These are phyloP conservation scores for Leuctra nigra DNA, from an alignment of 2,888 invertebrate species.

Conservation along the genomic window DNA sequence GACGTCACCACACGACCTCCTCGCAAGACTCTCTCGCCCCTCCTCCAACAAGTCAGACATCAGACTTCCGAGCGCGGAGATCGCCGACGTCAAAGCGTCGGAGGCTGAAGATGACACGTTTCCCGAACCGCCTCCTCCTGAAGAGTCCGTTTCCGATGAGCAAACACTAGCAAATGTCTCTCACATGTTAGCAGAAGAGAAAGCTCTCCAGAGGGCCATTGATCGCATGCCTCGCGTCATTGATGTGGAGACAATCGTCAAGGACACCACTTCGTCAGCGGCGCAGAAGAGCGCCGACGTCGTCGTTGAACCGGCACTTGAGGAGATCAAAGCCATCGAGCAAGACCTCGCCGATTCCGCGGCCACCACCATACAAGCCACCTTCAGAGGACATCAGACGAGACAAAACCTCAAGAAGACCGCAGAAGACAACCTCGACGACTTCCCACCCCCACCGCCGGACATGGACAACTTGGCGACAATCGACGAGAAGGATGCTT, in stretches of 20 bases:
- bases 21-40: background rate
- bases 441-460: background rate
- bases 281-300: background rate
- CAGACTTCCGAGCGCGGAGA: background rate
- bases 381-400: constrained; percentile 29
- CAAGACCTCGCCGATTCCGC: constrained; percentile 12
- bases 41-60: no score
- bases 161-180: background rate
- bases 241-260: background rate
- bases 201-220: background rate
- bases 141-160: background rate
- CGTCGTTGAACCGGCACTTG: no score
- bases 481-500: constrained; percentile 2
- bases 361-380: constrained; percentile 29
- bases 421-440: background rate
- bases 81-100: background rate
- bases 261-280: background rate
- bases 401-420: constrained; percentile 25
- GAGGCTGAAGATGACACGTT: background rate
- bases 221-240: background rate
- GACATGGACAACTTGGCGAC: constrained; percentile 4
- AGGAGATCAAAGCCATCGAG: background rate
- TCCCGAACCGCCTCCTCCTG: background rate
- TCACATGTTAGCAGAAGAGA: background rate
- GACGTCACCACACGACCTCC: no score